Conservation (phyloP, 1,140 invertebrate genomes). For the Zaprionus capensis region DNA sequence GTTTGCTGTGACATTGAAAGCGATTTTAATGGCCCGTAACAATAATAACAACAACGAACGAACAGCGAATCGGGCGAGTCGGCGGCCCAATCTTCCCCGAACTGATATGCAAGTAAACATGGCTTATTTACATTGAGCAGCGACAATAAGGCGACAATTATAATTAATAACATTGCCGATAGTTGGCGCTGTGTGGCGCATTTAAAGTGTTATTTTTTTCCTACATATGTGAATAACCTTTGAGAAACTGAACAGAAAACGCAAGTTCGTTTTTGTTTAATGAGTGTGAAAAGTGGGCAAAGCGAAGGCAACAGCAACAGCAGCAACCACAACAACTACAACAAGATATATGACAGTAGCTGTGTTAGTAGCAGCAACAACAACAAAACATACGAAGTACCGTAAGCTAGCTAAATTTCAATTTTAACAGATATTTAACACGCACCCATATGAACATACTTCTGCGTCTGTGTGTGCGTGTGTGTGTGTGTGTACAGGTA, state of each 20-base stretch:
- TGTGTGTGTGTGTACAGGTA: conserved; percentile 3
- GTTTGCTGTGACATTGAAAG: conserved; percentile 75
- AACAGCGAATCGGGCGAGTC: conserved; percentile 10
- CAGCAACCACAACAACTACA: neutral
- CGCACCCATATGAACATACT: conserved; percentile 53
- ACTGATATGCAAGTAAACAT: conserved; percentile 69
- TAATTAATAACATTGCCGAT: conserved; percentile 52
- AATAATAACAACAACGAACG: conserved; percentile 46
- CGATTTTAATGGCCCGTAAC: conserved; percentile 76
- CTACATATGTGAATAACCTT: conserved; percentile 57
- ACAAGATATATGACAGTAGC: conserved; percentile 42
- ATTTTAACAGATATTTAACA: conserved; percentile 73
- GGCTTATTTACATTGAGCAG: conserved; percentile 37
- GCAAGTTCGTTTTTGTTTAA: conserved; percentile 65
- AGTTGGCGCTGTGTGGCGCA: conserved; percentile 43
- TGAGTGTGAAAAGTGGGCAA: conserved; percentile 65
- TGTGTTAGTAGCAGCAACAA: neutral
- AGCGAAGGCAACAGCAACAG: conserved; percentile 19
- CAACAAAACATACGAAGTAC: conserved; percentile 36
- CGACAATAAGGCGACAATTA: conserved; percentile 57
- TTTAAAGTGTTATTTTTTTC: conserved; percentile 35
- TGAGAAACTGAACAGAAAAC: conserved; percentile 53
- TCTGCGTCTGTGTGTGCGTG: conserved; percentile 23
- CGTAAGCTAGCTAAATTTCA: conserved; percentile 68
- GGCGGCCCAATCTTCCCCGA: conserved; percentile 23